Percentiles rank a stretch among this genome's conserved stretches.
phyloP scores from a whole-genome alignment of 2,113 vertebrate species.

The Dasypus novemcinctus region DNA sequence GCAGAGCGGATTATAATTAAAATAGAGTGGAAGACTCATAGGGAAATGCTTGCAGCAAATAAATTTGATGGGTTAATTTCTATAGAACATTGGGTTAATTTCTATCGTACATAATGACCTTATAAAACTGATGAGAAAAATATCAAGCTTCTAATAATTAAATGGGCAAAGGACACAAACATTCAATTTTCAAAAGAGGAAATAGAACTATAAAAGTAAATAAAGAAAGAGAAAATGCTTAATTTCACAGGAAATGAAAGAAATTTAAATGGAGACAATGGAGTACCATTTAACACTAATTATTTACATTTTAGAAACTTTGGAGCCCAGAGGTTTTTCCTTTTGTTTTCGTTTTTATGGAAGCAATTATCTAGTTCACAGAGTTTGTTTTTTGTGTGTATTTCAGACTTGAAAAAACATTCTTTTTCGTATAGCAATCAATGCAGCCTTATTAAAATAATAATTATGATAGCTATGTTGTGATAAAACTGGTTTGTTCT shows the following conservation, averaged over 20 bases:
- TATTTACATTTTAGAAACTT: conserved; percentile 41
- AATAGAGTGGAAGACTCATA: neutral
- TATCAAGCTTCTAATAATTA: neutral
- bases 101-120: neutral
- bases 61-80: neutral
- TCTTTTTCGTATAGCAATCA: neutral
- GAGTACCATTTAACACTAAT: neutral
- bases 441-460: neutral
- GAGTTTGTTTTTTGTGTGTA: neutral
- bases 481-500: neutral
- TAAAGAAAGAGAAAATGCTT: conserved; percentile 9
- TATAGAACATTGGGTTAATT: neutral
- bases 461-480: neutral
- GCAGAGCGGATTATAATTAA: conserved; percentile 5
- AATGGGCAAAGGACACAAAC: conserved; percentile 4
- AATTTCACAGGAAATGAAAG: conserved; percentile 22
- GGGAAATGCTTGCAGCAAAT: neutral
- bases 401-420: neutral
- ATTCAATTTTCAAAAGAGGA: conserved; percentile 35
- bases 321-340: neutral
- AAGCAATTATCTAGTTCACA: neutral
- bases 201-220: neutral
- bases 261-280: conserved; percentile 4
- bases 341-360: neutral
- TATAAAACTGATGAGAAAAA: neutral